Evolutionary conservation across 2,113 vertebrate genomes (phyloP).

Genomic region (Athene noctua): DNA sequence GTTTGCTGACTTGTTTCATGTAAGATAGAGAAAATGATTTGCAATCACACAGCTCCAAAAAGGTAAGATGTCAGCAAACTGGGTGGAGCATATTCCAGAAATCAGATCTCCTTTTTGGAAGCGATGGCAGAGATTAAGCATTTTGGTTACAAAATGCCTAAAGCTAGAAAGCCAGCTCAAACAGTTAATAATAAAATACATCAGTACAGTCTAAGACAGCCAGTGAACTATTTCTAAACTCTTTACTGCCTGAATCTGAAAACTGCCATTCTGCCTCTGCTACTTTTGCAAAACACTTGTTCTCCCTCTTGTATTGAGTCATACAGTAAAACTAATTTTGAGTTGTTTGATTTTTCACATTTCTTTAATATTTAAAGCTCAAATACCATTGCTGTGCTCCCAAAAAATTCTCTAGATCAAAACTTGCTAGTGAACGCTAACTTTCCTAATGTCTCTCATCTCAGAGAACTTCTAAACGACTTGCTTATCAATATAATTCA

Average conservation of each 20-base stretch:
- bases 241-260: not conserved
- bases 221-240: not conserved
- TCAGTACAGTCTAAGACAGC: not conserved
- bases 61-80: not conserved
- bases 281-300: not conserved
- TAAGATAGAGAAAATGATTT: not conserved
- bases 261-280: not conserved
- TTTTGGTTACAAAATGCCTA: not conserved
- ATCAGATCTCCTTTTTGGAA: not conserved
- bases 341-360: not conserved
- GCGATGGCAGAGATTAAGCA: not conserved
- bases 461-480: not conserved
- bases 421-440: not conserved
- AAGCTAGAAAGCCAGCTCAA: not conserved
- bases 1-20: not conserved
- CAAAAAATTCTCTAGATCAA: not conserved
- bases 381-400: not conserved
- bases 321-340: not conserved
- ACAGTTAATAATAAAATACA: not conserved
- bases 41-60: not conserved
- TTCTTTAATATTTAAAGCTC: not conserved
- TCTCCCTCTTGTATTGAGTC: not conserved
- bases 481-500: not conserved
- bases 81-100: not conserved
- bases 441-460: not conserved